Conservation (phyloP, 2,113 vertebrate species). For the Furnarius figulus region DNA sequence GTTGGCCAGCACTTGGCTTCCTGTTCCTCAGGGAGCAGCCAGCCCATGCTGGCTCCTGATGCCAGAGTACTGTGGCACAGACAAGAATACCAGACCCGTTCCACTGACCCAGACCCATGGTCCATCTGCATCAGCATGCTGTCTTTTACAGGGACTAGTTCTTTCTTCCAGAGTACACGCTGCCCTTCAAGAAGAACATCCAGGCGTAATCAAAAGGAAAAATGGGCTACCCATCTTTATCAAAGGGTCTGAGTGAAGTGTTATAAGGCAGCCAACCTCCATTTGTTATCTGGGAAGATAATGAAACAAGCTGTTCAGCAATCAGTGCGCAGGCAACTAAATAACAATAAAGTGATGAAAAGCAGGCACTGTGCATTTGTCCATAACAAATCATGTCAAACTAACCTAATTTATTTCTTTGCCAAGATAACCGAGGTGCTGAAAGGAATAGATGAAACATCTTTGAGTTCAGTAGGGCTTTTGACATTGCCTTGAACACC, state of each 20-base stretch:
- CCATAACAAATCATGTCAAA: neutral
- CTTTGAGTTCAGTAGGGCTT: neutral
- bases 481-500: neutral
- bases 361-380: neutral
- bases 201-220: neutral
- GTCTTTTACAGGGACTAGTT: neutral
- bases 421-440: neutral
- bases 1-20: fast-evolving
- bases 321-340: neutral
- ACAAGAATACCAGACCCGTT: neutral
- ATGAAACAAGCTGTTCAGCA: neutral
- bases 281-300: neutral
- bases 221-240: neutral
- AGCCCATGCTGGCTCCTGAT: neutral
- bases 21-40: neutral
- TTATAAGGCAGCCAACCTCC: neutral
- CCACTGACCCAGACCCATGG: neutral
- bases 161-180: neutral
- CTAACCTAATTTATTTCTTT: constrained; percentile 36
- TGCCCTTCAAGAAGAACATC: neutral
- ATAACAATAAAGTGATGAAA: constrained; percentile 1
- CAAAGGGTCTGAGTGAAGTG: neutral
- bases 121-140: neutral
- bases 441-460: neutral
- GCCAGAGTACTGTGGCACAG: neutral